Base-by-base conservation (phyloP, 2,113 vertebrate species). In the Petaurus breviceps region DNA sequence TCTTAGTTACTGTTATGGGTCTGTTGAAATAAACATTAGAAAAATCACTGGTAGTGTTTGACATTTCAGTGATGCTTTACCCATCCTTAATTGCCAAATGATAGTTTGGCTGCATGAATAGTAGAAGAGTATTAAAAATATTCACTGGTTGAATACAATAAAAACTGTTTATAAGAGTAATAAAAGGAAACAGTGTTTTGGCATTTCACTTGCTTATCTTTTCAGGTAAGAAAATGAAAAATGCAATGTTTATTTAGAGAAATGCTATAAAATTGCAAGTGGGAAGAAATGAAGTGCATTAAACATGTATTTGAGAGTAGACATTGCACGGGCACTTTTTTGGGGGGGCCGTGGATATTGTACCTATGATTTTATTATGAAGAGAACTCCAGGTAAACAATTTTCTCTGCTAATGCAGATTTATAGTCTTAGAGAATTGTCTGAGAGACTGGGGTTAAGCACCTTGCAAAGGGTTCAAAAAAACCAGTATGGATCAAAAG, bases 151-250 rank as follows among this genome's bases (percentile, higher is more conserved):
- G 54, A 54, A 92, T 96, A 53, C 46, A 23, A 84, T 43, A 90
- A 51, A 26, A 28, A 90, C 25, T 28, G 14, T 49, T 46, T 47
- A 90, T 26, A 89, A 92, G 49, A 90, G 68, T n/a, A 7, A 77
- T 53, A 55, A 95, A 90, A 91, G 90, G 7, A 25, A 37, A 22
- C 90, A 61, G 57, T 49, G 50, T 77, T 95, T 96, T 53, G 92
- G 8, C 6, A 6, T 91, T 47, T 46, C 37, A 89, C 92, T 93
- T 93, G 94, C 93, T 97, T 92, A 95, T 51, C 94, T 94, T 46
- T 52, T 95, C 94, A 84, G 95, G 53, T 96, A 95, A 97, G 53
- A 94, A 95, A 95, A 91, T 92, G 96, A 94, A 89, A 84, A 23
- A 28, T 61, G 93, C 51, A 95, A 90, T 96, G 55, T 28, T 28